Evolutionary conservation across 2,113 vertebrate species (phyloP).

Genomic region (Cathartes aura): DNA sequence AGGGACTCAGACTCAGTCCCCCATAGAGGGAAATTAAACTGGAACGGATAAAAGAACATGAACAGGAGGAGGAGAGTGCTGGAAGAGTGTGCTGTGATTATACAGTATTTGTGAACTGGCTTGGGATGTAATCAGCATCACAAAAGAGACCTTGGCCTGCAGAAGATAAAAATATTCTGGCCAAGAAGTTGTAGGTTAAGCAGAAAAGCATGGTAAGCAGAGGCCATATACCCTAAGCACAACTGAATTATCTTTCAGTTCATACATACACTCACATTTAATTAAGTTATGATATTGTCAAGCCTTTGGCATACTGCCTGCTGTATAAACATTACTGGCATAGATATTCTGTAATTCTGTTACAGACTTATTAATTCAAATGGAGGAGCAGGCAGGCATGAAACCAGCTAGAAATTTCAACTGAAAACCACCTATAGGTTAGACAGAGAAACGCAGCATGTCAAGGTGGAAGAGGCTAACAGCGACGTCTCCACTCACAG

Average conservation of each 20-base stretch:
- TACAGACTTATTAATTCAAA: slow-evolving; percentile 15
- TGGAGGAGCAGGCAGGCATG: not conserved
- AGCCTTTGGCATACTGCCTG: slow-evolving; percentile 39
- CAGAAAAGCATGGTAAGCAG: not conserved
- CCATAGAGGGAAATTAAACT: not conserved
- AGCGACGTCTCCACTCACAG: not conserved
- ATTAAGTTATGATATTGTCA: slow-evolving; percentile 39
- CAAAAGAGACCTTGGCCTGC: not conserved
- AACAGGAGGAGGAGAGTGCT: not conserved
- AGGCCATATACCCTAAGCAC: not conserved
- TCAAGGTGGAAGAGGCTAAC: not conserved
- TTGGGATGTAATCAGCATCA: not conserved
- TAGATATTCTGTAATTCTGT: slow-evolving; percentile 13
- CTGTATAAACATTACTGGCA: slow-evolving; percentile 24
- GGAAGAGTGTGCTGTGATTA: not conserved
- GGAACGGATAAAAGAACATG: not conserved
- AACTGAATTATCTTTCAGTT: slow-evolving; percentile 21
- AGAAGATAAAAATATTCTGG: not conserved
- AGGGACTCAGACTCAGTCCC: not conserved
- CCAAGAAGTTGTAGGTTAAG: not conserved
- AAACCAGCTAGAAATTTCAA: slow-evolving; percentile 1
- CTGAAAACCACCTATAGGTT: not conserved
- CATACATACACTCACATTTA: not conserved
- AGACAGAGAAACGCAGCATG: not conserved
- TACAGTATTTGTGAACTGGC: not conserved